Evolutionary conservation across 2,113 vertebrate species (phyloP).

Genomic region (Cromileptes altivelis): DNA sequence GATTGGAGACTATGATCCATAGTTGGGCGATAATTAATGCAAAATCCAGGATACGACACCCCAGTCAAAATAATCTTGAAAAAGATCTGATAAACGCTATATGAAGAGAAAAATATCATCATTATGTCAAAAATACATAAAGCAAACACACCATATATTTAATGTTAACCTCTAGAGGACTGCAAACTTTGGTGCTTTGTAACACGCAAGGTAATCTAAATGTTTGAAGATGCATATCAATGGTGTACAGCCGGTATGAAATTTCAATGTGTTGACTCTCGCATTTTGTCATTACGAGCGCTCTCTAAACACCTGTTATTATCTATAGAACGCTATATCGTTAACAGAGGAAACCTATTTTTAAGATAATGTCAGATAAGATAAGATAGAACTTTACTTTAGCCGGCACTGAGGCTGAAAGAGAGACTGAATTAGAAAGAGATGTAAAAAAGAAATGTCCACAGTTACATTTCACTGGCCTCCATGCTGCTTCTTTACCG

Average conservation of each 20-base stretch:
- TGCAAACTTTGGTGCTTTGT: too few relatives aligned
- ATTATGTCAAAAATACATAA: not conserved
- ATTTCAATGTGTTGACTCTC: not conserved
- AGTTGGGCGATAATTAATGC: constrained; percentile 27
- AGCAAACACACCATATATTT: too few relatives aligned
- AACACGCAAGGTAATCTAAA: not conserved
- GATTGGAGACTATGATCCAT: constrained; percentile 19
- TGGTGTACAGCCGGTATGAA: not conserved
- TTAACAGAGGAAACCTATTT: not conserved
- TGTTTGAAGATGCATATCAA: not conserved
- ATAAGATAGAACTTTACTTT: not conserved
- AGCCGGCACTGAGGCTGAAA: too few relatives aligned
- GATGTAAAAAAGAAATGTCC: too few relatives aligned
- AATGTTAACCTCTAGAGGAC: too few relatives aligned
- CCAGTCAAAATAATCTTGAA: not conserved
- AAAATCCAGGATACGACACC: not conserved
- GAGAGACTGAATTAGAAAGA: too few relatives aligned
- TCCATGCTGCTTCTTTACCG: too few relatives aligned
- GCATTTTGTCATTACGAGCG: not conserved
- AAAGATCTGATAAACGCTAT: not conserved
- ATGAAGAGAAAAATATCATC: not conserved
- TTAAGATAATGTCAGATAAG: not conserved
- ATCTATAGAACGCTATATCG: not conserved
- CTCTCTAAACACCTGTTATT: not conserved
- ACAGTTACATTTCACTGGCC: too few relatives aligned